Evolutionary conservation across 1,140 invertebrate species (phyloP), one percentile per base, ranked within the genome.

Genomic region (Bombus confusus): DNA sequence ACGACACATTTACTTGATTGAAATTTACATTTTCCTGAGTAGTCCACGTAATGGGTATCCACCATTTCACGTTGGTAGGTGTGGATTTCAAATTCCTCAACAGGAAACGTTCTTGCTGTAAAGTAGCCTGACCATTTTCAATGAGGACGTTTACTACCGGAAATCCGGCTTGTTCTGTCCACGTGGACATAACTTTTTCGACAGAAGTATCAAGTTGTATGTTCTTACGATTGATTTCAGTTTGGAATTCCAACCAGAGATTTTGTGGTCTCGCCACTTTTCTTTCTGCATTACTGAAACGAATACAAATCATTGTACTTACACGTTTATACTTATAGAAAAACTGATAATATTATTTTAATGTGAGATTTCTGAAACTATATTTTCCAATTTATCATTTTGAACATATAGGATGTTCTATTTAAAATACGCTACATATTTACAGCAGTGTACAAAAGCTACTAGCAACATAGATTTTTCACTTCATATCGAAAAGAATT

Each of bases 111-210:
- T 95, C 82, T 92, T 97, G 95, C 5, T 43, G 90, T 28, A 95
- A 71, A 0, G 81, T 92, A 1, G 96, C 92, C 22, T 84, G 80
- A 79, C 95, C 90, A 43, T 95, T 68, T 1, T 96, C 91, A 4
- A 96, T 95, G 34, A 92, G 92, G 9, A 97, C 95, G 22, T 92
- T 96, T 2, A 98, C 87, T 10, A 98, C 96, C 0, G 98, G 98
- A 90, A 97, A 97, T 47, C 98, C 98, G 71, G 97, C 94, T 91
- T 98, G 96, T 31, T 96, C 95, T 0, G 97, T 97, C 97, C 97
- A 98, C 52, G 96, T 96, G 1, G 97, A 95, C 94, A 98, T 96
- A 9, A 97, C 94, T 0, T 86, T 92, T 41, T 95, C 94, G 0
- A 97, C 92, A 9, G 93, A 83, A 34, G 91, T 41, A 1, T 84